A percentile compares a stretch with the other conserved stretches of the same genome.
These are phyloP conservation scores for Leuctra nigra DNA, from an alignment of 2,888 invertebrate species.

Conservation along the genomic window DNA sequence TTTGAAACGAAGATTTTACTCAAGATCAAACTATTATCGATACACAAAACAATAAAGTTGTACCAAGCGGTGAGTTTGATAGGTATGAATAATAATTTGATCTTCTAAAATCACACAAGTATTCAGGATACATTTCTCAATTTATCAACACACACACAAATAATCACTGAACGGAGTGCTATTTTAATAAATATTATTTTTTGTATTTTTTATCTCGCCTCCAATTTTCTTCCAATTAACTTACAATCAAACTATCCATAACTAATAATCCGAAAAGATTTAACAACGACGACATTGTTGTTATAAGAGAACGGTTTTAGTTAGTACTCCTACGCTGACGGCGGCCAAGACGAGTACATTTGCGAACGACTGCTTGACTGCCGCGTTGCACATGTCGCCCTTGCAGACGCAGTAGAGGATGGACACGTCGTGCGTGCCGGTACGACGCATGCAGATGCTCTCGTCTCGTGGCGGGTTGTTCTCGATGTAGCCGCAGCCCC, in stretches of 20 bases:
- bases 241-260: not conserved
- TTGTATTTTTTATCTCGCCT: not conserved
- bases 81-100: no score
- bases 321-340: not conserved
- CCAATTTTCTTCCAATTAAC: not conserved
- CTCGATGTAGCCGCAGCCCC: constrained; percentile 71
- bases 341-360: constrained; percentile 4
- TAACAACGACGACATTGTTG: not conserved
- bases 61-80: no score
- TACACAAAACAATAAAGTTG: no score
- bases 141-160: no score
- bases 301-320: constrained; percentile 10
- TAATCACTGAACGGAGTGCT: no score
- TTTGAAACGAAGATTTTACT: no score
- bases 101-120: no score
- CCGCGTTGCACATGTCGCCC: constrained; percentile 63
- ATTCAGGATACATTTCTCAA: no score
- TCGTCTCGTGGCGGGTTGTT: constrained; percentile 50
- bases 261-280: not conserved
- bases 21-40: no score
- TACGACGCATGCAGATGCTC: constrained; percentile 55
- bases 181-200: not conserved
- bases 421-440: constrained; percentile 68
- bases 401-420: constrained; percentile 74
- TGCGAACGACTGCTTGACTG: not conserved